Evolutionary conservation across 1,140 invertebrate species (phyloP), one percentile per base, ranked within the genome.

Genomic region (Drosophila albomicans): DNA sequence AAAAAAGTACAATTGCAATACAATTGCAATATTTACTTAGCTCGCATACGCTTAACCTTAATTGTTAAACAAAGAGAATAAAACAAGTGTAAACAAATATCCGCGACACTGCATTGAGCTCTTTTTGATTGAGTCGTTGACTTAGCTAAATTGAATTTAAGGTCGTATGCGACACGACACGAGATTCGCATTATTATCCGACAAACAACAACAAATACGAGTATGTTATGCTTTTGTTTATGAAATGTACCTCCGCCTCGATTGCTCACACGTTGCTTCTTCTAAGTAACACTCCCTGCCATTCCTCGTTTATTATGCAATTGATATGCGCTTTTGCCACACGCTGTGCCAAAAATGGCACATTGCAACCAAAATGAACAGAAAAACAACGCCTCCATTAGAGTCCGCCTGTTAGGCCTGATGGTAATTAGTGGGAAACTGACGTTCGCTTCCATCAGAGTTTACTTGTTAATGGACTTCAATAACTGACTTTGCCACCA

Each of bases 101-200:
- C 15, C 45, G n/a, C 20, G 35, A 68, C 11, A n/a, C 41, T 66
- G 25, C 52, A 70, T 58, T 73, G 28, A 54, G 64, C 3, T 28
- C 38, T 63, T 51, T 25, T 69, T 57, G 64, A 73, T 35, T 63
- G 58, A 70, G 70, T 38, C 59, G 59, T 62, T 79, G 73, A 72
- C 70, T 75, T 61, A 81, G 71, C 71, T 89, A 81, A 89, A 89
- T 89, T 89, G 86, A 89, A 89, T 89, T 90, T 89, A 89, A 89
- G 85, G 85, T 89, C 85, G 86, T 78, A n/a, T 49, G 51, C 78
- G 67, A 89, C 78, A 88, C 80, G 85, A 81, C 81, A 88, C 85
- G 85, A 81, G 81, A 89, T 89, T 84, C 74, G 80, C 77, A 80
- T 88, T 87, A 87, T 78, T 78, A 68, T 13, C n/a, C 28, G 11